These are phyloP conservation scores for Chloroceryle aenea DNA, from an alignment of 2,113 vertebrate species.

Conservation along the genomic window DNA sequence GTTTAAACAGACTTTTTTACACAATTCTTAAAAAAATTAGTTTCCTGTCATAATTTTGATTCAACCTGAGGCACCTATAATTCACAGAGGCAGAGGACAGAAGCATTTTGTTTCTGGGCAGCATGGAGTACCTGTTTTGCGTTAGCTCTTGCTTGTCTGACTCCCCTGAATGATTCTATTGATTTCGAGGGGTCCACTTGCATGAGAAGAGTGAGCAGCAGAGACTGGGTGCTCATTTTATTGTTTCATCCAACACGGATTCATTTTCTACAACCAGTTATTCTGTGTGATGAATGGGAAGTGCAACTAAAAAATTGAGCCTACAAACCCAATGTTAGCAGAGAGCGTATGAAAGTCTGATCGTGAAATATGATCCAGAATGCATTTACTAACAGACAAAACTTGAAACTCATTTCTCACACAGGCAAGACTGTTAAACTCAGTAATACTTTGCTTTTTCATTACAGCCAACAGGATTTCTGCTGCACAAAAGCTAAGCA, in stretches of 20 bases:
- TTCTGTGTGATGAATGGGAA: constrained; percentile 66
- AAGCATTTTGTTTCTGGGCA: constrained; percentile 62
- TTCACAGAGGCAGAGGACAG: constrained; percentile 31
- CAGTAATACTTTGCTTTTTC: constrained; percentile 56
- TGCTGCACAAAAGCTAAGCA: constrained; percentile 32
- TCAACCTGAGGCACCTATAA: constrained; percentile 1
- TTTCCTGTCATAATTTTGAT: constrained; percentile 15
- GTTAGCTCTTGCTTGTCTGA: constrained; percentile 55
- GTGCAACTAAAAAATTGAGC: constrained; percentile 61
- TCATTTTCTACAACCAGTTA: constrained; percentile 65
- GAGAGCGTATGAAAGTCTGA: constrained; percentile 16
- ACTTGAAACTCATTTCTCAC: constrained; percentile 62
- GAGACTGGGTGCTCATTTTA: constrained; percentile 58
- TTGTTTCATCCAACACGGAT: constrained; percentile 59
- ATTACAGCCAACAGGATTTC: constrained; percentile 30
- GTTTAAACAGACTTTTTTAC: neutral
- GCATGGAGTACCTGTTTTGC: constrained; percentile 45
- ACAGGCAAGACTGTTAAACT: constrained; percentile 50
- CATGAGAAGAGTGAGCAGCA: constrained; percentile 59
- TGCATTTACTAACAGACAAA: constrained; percentile 59
- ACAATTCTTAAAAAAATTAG: neutral
- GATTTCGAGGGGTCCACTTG: constrained; percentile 59
- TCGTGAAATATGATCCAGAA: constrained; percentile 70
- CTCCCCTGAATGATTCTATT: constrained; percentile 68
- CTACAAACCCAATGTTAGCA: constrained; percentile 44